These are phyloP conservation scores for Heliconius sara DNA, from an alignment of 2,888 invertebrate genomes.

Conservation along the genomic window DNA sequence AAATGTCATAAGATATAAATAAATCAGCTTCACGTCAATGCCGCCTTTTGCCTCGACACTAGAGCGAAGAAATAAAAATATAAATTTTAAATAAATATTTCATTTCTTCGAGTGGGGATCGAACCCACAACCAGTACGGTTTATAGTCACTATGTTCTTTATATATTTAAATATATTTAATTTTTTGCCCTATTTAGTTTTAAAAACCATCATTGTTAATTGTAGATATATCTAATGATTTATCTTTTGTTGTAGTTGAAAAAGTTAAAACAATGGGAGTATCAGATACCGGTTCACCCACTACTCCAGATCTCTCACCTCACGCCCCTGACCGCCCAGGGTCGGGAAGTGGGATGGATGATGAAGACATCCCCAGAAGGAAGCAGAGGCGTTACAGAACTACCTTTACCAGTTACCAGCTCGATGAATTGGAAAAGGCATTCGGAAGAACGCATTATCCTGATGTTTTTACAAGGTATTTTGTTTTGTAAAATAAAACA, in stretches of 20 bases:
- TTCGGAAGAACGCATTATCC: slow-evolving; percentile 99
- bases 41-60: too few species aligned
- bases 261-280: slow-evolving; percentile 70
- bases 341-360: slow-evolving; percentile 78
- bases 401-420: slow-evolving; percentile 96
- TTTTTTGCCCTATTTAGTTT: background rate
- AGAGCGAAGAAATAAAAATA: too few species aligned
- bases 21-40: too few species aligned
- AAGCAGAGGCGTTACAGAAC: slow-evolving; percentile 97
- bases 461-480: slow-evolving; percentile 97
- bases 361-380: slow-evolving; percentile 92
- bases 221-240: background rate
- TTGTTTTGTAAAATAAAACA: background rate
- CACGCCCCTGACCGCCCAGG: slow-evolving; percentile 71
- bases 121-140: too few species aligned
- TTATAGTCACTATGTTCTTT: too few species aligned
- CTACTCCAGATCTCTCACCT: slow-evolving; percentile 67
- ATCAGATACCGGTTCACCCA: slow-evolving; percentile 71
- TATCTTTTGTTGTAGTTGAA: background rate
- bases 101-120: too few species aligned
- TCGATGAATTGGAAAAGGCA: slow-evolving; percentile 98
- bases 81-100: too few species aligned
- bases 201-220: background rate
- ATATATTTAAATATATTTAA: too few species aligned
- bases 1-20: too few species aligned